Evolutionary conservation across 2,113 vertebrate species (phyloP).

Genomic region (Romanogobio albipinnatus): DNA sequence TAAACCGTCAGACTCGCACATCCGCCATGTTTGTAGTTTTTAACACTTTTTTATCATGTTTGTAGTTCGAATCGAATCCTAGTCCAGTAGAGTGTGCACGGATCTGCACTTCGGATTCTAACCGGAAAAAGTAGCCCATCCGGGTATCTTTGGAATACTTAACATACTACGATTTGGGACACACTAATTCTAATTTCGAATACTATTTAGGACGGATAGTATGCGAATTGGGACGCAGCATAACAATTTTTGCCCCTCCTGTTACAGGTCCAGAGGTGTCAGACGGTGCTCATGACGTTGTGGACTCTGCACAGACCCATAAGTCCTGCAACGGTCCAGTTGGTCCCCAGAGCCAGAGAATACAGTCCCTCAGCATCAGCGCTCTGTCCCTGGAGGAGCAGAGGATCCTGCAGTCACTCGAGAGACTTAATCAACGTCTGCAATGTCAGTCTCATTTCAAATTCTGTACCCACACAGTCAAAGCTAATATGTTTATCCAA

Average conservation of each 20-base stretch:
- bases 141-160: too few species aligned
- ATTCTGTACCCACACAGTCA: background rate
- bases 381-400: conserved; percentile 84
- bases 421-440: conserved; percentile 82
- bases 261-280: conserved; percentile 74
- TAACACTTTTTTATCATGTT: too few species aligned
- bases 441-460: conserved; percentile 75
- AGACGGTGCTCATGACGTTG: conserved; percentile 70
- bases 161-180: too few species aligned
- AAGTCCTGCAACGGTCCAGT: conserved; percentile 44
- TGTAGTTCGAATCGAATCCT: too few species aligned
- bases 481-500: background rate
- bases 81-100: too few species aligned
- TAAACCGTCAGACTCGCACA: too few species aligned
- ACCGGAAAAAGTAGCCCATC: too few species aligned
- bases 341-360: conserved; percentile 38
- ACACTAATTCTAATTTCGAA: too few species aligned
- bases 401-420: conserved; percentile 84
- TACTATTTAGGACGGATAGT: too few species aligned
- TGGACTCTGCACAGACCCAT: conserved; percentile 67
- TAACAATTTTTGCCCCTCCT: conserved; percentile 39
- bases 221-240: background rate
- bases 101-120: too few species aligned
- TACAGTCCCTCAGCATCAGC: conserved; percentile 58
- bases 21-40: too few species aligned